Base-by-base conservation (phyloP, 2,888 invertebrate genomes). In the Andrena minutula region DNA sequence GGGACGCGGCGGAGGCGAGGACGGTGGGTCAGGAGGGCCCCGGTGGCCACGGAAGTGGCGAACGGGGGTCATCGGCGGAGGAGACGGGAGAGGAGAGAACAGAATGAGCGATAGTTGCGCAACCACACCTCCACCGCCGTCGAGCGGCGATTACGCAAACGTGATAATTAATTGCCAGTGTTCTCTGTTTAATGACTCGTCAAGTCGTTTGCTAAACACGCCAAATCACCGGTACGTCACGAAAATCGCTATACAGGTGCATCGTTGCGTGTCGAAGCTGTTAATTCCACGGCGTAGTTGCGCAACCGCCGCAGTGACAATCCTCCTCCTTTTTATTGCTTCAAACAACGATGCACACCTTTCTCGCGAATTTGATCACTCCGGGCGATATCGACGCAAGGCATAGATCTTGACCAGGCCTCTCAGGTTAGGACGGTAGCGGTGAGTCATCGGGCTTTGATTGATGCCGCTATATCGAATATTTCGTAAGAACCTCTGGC, bases 91-190 rank as follows among this genome's bases (percentile, higher is more conserved):
- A 83, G 83, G 76, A 79, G 75, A 79, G 82, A 75, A 82, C 81
- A 84, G 89, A 89, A 90, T 90, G 87, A 89, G 84, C 88, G 88
- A 91, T 89, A 87, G 88, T 91, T 91, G 89, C 91, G 90, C 89
- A 91, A 91, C 84, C 82, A 86, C 88, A 85, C 82, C 87, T 87
- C 85, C 83, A 83, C 85, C 84, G 86, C 84, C 86, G 85, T 82
- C 75, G 88, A 86, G 83, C 85, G 77, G 87, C 90, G 90, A 91
- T 91, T 92, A 92, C 91, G 92, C 89, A 92, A 92, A 92, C 90
- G 90, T 89, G 90, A 92, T 91, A 92, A 92, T 92, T 92, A 92
- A 92, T 92, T 91, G 91, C 89, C 86, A 87, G 88, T 90, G 88
- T 91, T 92, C 88, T 89, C 89, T 89, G 91, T 91, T 91, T 90